Evolutionary conservation across 1,140 invertebrate species (phyloP).

Genomic region (Leptopilina clavipes): DNA sequence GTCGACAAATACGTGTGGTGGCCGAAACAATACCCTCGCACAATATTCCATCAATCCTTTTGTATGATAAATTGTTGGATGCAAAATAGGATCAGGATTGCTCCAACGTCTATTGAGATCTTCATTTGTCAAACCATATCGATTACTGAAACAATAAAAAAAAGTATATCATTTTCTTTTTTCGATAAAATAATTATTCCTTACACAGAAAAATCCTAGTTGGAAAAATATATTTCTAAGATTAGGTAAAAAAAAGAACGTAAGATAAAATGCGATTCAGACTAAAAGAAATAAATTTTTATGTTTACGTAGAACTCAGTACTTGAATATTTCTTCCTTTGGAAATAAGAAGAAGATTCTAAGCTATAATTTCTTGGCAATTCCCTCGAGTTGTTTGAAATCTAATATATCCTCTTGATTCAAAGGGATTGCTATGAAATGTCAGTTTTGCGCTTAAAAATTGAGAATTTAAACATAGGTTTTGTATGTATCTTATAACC

Average conservation of each 20-base stretch:
- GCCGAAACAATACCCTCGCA: slow-evolving; percentile 77
- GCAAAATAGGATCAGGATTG: slow-evolving; percentile 82
- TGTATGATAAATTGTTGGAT: slow-evolving; percentile 89
- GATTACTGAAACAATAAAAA: slow-evolving; percentile 79
- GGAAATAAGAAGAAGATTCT: neutral
- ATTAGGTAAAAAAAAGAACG: too few relatives aligned
- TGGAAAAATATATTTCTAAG: too few relatives aligned
- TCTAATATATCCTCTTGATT: neutral
- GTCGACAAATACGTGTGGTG: slow-evolving; percentile 87
- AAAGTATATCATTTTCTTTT: neutral
- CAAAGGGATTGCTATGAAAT: slow-evolving; percentile 1
- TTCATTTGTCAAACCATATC: slow-evolving; percentile 87
- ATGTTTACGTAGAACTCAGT: neutral
- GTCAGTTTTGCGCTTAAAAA: neutral
- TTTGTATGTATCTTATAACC: neutral
- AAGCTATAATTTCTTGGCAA: slow-evolving; percentile 22
- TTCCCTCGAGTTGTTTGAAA: slow-evolving; percentile 1
- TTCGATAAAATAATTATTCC: too few relatives aligned
- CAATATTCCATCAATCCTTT: slow-evolving; percentile 84
- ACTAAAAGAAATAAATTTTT: slow-evolving; percentile 1
- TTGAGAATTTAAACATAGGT: slow-evolving; percentile 13
- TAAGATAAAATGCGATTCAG: neutral
- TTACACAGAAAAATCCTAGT: too few relatives aligned
- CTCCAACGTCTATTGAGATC: slow-evolving; percentile 89
- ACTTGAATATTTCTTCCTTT: neutral